These are phyloP conservation scores for Drosophila nigrodunni DNA, from an alignment of 1,140 invertebrate species.

Conservation along the genomic window DNA sequence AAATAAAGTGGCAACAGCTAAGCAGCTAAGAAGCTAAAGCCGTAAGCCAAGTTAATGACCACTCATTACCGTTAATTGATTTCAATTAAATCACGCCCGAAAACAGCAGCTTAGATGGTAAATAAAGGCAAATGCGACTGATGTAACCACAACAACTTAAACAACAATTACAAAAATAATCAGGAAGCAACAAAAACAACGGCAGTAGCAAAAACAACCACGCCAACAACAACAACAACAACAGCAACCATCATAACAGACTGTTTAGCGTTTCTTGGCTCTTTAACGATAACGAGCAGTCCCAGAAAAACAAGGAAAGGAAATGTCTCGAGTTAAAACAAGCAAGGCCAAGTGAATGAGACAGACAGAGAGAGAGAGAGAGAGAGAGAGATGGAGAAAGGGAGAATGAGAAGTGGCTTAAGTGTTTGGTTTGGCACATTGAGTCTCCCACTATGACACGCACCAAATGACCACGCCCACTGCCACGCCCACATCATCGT, in stretches of 20 bases:
- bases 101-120: slow-evolving; percentile 51
- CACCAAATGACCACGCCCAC: slow-evolving; percentile 53
- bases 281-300: slow-evolving; percentile 42
- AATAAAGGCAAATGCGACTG: slow-evolving; percentile 62
- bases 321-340: slow-evolving; percentile 70
- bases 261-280: slow-evolving; percentile 13
- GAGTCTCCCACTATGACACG: slow-evolving; percentile 26
- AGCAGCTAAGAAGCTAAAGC: slow-evolving; percentile 20
- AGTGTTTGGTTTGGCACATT: slow-evolving; percentile 55
- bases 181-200: slow-evolving; percentile 57
- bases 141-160: slow-evolving; percentile 79
- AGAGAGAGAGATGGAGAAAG: neutral
- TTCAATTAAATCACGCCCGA: slow-evolving; percentile 84
- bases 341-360: slow-evolving; percentile 24
- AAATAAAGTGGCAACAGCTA: slow-evolving; percentile 24
- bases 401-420: slow-evolving; percentile 23
- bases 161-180: slow-evolving; percentile 83
- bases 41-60: slow-evolving; percentile 79
- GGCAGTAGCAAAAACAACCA: slow-evolving; percentile 36
- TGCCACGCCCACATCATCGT: neutral
- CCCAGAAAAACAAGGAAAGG: slow-evolving; percentile 47
- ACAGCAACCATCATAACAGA: slow-evolving; percentile 11
- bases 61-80: slow-evolving; percentile 84
- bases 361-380: neutral
- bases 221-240: slow-evolving; percentile 14